These are phyloP conservation scores for Mixornis gularis DNA, from an alignment of 2,113 vertebrate genomes.

Conservation along the genomic window DNA sequence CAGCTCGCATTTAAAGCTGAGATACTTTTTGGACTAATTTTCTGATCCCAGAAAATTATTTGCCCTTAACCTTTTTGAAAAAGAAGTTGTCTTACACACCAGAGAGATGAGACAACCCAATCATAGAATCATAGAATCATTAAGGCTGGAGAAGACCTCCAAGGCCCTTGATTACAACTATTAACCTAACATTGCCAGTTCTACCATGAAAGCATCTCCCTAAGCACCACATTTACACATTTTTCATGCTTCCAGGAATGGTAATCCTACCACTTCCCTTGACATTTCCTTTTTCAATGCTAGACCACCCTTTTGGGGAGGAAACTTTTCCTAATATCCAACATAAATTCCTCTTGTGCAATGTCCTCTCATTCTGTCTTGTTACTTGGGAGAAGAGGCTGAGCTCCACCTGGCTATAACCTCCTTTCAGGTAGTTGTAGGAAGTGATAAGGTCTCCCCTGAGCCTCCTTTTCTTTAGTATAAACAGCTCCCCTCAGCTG, in stretches of 20 bases:
- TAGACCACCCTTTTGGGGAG: neutral
- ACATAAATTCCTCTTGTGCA: neutral
- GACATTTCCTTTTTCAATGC: neutral
- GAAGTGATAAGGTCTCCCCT: neutral
- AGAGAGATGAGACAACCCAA: neutral
- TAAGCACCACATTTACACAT: neutral
- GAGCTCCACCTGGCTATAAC: neutral
- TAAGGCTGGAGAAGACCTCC: neutral
- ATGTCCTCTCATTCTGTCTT: neutral
- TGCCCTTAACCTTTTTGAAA: neutral
- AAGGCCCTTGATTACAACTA: neutral
- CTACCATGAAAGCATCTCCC: neutral
- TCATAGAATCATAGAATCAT: neutral
- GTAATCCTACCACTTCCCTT: neutral
- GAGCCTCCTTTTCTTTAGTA: neutral
- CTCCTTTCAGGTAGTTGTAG: neutral
- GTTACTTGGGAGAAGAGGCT: neutral
- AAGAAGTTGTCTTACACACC: neutral
- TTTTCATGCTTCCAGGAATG: neutral
- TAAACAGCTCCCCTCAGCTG: neutral
- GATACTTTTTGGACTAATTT: fast-evolving
- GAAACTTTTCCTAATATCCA: neutral
- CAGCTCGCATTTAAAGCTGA: neutral
- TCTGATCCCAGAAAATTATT: neutral
- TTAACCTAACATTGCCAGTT: neutral